Conservation (phyloP, 1,140 invertebrate species). For the Homarus americanus region DNA sequence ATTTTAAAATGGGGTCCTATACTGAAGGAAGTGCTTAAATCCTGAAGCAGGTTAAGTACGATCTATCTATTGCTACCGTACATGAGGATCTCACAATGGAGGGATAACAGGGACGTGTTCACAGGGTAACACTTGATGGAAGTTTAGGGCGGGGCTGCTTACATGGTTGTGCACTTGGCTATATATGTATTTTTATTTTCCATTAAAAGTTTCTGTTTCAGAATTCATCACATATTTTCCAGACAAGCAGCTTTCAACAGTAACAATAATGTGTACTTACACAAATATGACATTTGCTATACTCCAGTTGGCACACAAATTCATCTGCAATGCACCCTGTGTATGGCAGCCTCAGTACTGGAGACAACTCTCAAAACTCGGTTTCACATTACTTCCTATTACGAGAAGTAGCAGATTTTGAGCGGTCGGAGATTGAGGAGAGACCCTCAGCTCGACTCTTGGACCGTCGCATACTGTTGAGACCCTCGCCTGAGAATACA, state of each 20-base stretch:
- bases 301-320: conserved; percentile 48
- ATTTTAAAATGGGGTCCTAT: background rate
- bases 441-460: conserved; percentile 64
- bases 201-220: background rate
- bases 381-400: conserved; percentile 56
- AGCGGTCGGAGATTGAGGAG: conserved; percentile 65
- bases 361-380: background rate
- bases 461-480: conserved; percentile 64
- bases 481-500: conserved; percentile 60
- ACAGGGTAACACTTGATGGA: conserved; percentile 66
- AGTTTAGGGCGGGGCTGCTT: conserved; percentile 57
- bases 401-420: conserved; percentile 55
- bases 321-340: conserved; percentile 41
- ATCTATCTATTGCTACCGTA: conserved; percentile 68
- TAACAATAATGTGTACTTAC: background rate
- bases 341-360: conserved; percentile 49
- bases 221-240: background rate
- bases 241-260: conserved; percentile 6
- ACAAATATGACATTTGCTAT: conserved; percentile 39
- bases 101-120: conserved; percentile 71
- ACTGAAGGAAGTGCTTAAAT: conserved; percentile 50
- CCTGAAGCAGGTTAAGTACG: conserved; percentile 67
- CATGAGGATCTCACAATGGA: conserved; percentile 70
- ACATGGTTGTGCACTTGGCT: conserved; percentile 55
- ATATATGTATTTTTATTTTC: conserved; percentile 17